A percentile compares a stretch with the other conserved stretches of the same genome.
phyloP scores from a whole-genome alignment of 2,797 vertebrate species.

The Epinephelus awoara region DNA sequence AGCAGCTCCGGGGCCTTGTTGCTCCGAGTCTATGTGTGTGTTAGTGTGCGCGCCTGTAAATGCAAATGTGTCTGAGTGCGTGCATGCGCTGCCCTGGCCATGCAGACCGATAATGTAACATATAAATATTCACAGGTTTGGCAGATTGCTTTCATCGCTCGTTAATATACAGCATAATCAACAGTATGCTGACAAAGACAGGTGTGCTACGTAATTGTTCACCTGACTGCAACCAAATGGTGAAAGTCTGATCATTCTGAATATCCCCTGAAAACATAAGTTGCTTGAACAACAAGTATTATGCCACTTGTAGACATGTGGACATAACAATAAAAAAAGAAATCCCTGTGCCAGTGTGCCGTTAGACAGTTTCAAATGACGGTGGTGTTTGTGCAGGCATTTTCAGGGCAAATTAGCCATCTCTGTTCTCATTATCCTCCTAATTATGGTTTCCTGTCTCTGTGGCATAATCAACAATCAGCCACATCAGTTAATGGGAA shows the following conservation, averaged over 20 bases:
- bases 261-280: slow-evolving; percentile 13
- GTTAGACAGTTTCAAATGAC: slow-evolving; percentile 63
- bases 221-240: slow-evolving; percentile 30
- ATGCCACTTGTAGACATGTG: slow-evolving; percentile 55
- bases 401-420: slow-evolving; percentile 80
- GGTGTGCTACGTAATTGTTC: slow-evolving; percentile 53
- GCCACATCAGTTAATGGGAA: slow-evolving; percentile 79
- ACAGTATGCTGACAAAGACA: slow-evolving; percentile 59
- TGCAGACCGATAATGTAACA: slow-evolving; percentile 45
- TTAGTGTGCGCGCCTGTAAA: slow-evolving; percentile 25
- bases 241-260: slow-evolving; percentile 5
- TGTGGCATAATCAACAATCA: slow-evolving; percentile 84
- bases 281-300: slow-evolving; percentile 53
- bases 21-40: slow-evolving; percentile 33
- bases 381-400: slow-evolving; percentile 70
- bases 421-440: slow-evolving; percentile 82
- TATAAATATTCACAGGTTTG: slow-evolving; percentile 73
- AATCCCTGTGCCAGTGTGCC: slow-evolving; percentile 37
- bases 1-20: slow-evolving; percentile 71
- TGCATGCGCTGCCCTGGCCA: slow-evolving; percentile 5
- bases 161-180: slow-evolving; percentile 61
- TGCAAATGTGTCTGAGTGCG: slow-evolving; percentile 35
- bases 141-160: slow-evolving; percentile 75
- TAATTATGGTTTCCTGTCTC: slow-evolving; percentile 82
- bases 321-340: slow-evolving; percentile 37